Evolutionary conservation across 2,113 vertebrate species (phyloP).

Genomic region (Nipponia nippon): DNA sequence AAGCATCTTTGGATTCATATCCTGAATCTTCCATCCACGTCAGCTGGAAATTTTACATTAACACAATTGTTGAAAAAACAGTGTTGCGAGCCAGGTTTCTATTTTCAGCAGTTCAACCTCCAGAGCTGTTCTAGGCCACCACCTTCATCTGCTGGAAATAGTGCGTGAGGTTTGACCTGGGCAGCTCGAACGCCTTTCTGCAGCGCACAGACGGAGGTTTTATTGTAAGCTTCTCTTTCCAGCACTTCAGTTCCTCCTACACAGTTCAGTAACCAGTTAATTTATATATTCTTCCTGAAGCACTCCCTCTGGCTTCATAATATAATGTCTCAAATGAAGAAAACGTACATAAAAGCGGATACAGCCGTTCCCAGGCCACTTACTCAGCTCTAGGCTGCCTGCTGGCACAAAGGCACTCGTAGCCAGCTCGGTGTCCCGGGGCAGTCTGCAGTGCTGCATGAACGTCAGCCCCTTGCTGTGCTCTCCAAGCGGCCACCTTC

Average conservation of each 20-base stretch:
- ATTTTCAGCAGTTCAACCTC: conserved; percentile 9
- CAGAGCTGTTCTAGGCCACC: conserved; percentile 20
- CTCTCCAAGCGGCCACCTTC: conserved; percentile 2
- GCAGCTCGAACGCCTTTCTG: neutral
- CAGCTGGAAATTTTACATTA: conserved; percentile 36
- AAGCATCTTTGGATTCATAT: neutral
- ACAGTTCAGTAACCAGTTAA: conserved; percentile 35
- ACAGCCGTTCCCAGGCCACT: neutral
- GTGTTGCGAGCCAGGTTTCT: neutral
- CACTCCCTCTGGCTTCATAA: conserved; percentile 37
- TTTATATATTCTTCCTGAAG: conserved; percentile 39
- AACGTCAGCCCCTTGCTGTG: neutral
- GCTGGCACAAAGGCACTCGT: neutral
- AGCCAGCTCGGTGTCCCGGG: conserved; percentile 36
- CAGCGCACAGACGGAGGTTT: neutral
- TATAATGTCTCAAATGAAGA: conserved; percentile 34
- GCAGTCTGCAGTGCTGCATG: neutral
- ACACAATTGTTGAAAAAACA: neutral
- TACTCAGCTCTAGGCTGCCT: neutral
- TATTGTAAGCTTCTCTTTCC: conserved; percentile 23
- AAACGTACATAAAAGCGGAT: conserved; percentile 28
- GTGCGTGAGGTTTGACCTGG: neutral
- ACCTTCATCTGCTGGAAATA: conserved; percentile 25
- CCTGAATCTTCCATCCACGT: neutral
- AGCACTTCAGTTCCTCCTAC: conserved; percentile 34